Evolutionary conservation across 2,113 vertebrate genomes (phyloP).

Genomic region (Chroicocephalus ridibundus): DNA sequence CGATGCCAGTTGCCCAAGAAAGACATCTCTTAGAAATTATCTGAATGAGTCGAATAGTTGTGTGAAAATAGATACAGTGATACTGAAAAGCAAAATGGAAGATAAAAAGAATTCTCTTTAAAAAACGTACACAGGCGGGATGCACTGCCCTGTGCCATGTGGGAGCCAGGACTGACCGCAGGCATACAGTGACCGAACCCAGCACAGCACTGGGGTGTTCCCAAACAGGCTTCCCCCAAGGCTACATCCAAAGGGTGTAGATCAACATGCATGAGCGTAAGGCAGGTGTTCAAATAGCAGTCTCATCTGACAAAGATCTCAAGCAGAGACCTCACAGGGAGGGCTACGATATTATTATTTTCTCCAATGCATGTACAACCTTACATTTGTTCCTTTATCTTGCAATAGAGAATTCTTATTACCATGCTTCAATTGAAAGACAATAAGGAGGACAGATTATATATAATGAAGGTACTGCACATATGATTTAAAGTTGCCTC

Average conservation of each 20-base stretch:
- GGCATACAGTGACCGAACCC: accelerated
- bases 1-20: not conserved
- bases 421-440: not conserved
- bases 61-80: not conserved
- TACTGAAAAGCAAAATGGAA: not conserved
- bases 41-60: not conserved
- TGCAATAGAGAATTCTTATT: not conserved
- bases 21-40: not conserved
- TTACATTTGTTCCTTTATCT: not conserved
- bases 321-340: not conserved
- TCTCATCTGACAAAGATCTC: not conserved
- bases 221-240: not conserved
- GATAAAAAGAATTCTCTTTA: not conserved
- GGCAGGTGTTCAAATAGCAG: not conserved
- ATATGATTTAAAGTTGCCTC: not conserved
- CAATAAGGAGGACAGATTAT: not conserved
- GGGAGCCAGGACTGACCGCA: not conserved
- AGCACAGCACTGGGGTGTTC: accelerated
- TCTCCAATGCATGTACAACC: not conserved
- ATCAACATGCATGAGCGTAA: accelerated
- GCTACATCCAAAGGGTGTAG: not conserved
- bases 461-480: not conserved
- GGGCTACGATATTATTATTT: not conserved
- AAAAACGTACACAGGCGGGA: not conserved
- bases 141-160: no score